These are phyloP conservation scores for Dendrocincla tyrannina DNA, from an alignment of 2,797 vertebrate species.

Conservation along the genomic window DNA sequence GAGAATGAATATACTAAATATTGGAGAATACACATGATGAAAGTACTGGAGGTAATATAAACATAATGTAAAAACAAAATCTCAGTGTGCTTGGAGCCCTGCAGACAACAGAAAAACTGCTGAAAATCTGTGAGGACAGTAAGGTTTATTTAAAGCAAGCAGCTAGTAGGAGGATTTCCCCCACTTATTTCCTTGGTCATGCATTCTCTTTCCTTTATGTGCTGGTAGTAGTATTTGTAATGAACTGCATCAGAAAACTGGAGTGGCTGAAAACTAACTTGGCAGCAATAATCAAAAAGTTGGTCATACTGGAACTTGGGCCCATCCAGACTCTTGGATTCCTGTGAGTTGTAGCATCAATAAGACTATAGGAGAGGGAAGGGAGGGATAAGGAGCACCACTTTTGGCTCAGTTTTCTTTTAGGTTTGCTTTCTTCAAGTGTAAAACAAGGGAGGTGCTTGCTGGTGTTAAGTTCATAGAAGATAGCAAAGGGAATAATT, in stretches of 20 bases:
- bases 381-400: not conserved
- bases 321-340: not conserved
- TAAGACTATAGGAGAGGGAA: not conserved
- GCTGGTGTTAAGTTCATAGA: not conserved
- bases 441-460: not conserved
- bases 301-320: not conserved
- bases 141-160: not conserved
- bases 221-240: not conserved
- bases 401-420: not conserved
- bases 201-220: not conserved
- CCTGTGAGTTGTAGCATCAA: accelerated
- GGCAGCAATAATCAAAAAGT: not conserved
- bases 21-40: not conserved
- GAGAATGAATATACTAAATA: not conserved
- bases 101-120: not conserved
- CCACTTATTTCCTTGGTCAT: not conserved
- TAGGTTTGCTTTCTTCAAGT: not conserved
- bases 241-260: not conserved
- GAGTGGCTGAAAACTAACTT: not conserved
- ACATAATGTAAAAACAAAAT: not conserved
- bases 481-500: not conserved
- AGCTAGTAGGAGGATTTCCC: not conserved
- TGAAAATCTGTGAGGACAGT: not conserved
- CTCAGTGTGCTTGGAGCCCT: not conserved
- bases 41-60: not conserved